These are phyloP conservation scores for Rhincodon typus DNA, from an alignment of 2,797 vertebrate species.

Conservation along the genomic window DNA sequence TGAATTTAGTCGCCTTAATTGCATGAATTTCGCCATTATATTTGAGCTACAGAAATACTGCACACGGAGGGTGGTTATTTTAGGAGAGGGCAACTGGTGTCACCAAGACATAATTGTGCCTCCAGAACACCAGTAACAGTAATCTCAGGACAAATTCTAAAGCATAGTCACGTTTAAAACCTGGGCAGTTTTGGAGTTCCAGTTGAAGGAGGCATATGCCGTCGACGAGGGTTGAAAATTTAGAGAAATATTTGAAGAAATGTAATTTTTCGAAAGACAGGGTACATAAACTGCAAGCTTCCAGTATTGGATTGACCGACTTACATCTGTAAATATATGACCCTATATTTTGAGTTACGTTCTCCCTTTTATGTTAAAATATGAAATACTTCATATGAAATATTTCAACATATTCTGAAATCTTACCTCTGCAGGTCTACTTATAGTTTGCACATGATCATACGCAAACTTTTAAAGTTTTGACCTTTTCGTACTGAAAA, in stretches of 20 bases:
- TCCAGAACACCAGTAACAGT: not conserved
- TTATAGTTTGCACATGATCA: not conserved
- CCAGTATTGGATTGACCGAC: not conserved
- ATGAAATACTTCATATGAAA: not conserved
- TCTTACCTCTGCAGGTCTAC: not conserved
- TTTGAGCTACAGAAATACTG: not conserved
- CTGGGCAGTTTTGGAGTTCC: not conserved
- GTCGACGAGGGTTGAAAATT: not conserved
- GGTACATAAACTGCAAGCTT: not conserved
- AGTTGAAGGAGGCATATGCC: not conserved
- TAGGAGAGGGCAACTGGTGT: not conserved
- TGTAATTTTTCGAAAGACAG: not conserved
- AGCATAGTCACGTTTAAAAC: not conserved
- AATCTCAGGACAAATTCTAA: not conserved
- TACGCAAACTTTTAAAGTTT: not conserved
- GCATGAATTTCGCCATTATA: not conserved
- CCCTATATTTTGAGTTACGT: not conserved
- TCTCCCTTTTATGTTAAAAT: not conserved
- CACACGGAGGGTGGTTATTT: not conserved
- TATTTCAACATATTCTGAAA: not conserved
- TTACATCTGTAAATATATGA: not conserved
- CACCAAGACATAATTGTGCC: not conserved
- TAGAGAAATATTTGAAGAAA: not conserved
- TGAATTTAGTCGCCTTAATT: not conserved
- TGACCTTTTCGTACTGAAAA: not conserved